Evolutionary conservation across 2,113 vertebrate species (phyloP), one percentile per base, ranked within the genome.

Genomic region (Scartelaos histophorus): DNA sequence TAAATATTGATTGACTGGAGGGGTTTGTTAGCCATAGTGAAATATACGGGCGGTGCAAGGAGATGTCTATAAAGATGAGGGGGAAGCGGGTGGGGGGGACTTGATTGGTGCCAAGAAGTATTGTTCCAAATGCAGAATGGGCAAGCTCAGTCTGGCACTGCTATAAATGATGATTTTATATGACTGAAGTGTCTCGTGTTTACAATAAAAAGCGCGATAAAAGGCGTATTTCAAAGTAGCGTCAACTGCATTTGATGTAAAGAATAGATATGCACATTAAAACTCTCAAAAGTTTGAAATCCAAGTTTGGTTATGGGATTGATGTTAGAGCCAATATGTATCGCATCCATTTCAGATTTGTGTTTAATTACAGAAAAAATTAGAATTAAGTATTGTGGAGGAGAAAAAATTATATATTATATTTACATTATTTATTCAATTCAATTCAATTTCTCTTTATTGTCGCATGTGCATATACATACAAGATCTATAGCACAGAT

Each of bases 1-100:
- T 92, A 91, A 89, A 91, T 92, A 91, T 92, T 91, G 91, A 92
- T 92, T 89, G 87, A 82, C 77, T 82, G 85, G 80, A 82, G 81
- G 24, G 86, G 83, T 88, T 90, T 90, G 86, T 91, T 89, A 90
- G 86, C 80, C 73, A 80, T 85, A 83, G 76, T 67, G 82, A 81
- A 70, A 76, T 78, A 84, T 79, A 82, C 56, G 75, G 74, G 70
- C 75, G 78, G 80, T 77, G 80, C 54, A 75, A 70, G 73, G 67
- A 73, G 75, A 65, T 35, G 69, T 71, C 76, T 78, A 38, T 75
- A 77, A 78, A 80, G 75, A 76, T 70, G 66, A 71, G 75, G 78
- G 58, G 57, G 51, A 79, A 53, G 29, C 62, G 25, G 68, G 22
- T 60, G 46, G 73, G n/a, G 73, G 17, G 10, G 67, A 81, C 69